These are phyloP conservation scores for Phoeniculus purpureus DNA, from an alignment of 2,797 vertebrate genomes.

Conservation along the genomic window DNA sequence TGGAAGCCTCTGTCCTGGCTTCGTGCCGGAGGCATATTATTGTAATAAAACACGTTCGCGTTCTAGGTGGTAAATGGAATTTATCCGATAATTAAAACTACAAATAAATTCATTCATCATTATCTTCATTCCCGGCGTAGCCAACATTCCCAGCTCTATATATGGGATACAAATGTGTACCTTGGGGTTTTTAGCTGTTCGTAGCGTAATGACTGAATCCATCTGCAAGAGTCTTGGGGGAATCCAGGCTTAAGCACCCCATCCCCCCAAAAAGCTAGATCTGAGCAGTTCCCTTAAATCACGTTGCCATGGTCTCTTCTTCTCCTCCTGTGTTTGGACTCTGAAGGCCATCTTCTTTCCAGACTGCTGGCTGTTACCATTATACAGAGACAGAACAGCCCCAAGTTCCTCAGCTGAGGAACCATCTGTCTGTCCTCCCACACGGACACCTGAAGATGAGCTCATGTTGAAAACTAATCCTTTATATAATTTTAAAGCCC, in stretches of 20 bases:
- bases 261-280: slow-evolving; percentile 33
- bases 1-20: slow-evolving; percentile 32
- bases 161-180: slow-evolving; percentile 51
- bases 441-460: slow-evolving; percentile 56
- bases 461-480: slow-evolving; percentile 18
- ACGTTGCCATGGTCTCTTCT: neutral
- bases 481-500: neutral
- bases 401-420: slow-evolving; percentile 42
- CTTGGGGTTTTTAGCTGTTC: slow-evolving; percentile 39
- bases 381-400: neutral
- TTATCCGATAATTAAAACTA: slow-evolving; percentile 60
- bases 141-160: slow-evolving; percentile 30
- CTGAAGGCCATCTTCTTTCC: neutral
- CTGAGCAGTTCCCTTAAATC: neutral
- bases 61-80: slow-evolving; percentile 62
- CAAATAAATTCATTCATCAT: slow-evolving; percentile 46
- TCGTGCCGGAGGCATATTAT: slow-evolving; percentile 2
- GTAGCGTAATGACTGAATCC: neutral
- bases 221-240: slow-evolving; percentile 30
- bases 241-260: slow-evolving; percentile 3
- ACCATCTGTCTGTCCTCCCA: slow-evolving; percentile 62
- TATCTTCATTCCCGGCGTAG: slow-evolving; percentile 24
- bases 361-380: neutral
- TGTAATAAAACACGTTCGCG: slow-evolving; percentile 42
- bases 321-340: slow-evolving; percentile 10